Base-by-base conservation (phyloP, 2,888 invertebrate species). In the Mamestra brassicae region DNA sequence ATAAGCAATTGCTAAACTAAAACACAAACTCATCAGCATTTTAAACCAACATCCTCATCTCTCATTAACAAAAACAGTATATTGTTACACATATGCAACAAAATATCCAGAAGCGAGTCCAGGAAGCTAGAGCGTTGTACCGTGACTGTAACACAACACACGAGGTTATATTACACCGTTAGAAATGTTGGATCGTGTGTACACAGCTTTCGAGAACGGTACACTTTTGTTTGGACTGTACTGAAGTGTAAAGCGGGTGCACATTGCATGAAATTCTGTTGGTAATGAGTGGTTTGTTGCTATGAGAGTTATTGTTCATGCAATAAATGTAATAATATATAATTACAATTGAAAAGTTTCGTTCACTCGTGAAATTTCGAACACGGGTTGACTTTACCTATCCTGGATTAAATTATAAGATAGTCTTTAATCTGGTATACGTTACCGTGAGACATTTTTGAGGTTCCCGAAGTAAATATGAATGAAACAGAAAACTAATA, bases 141-240 rank as follows among this genome's bases (percentile, higher is more conserved):
- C 87, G 74, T 82, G 87, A 80, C 84, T 72, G 87, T 85, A 86
- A 86, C 71, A 73, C 69, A 74, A 83, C 84, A 74, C 80, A 83
- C 73, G 61, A 80, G 55, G 45, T 86, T 69, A 68, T 77, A 71
- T 76, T 78, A 84, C 82, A 85, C 85, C 85, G 81, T 81, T 71
- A 83, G 84, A 72, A 72, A 67, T 67, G 66, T 38, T 55, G 74
- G 81, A 75, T 78, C 81, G 78, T 85, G 75, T 86, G 85, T 75
- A 73, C 77, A 85, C 83, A n/a, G 64, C 81, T 85, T 80, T 78
- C 72, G 68, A 85, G 63, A 83, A 83, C 80, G 81, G 83, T 80
- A 80, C 15, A 80, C 79, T 71, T 80, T 76, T 83, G 83, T 80
- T 70, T n/a, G 36, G 50, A 57, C 61, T 61, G 47, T 38, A 78